These are phyloP conservation scores for Napeogenes sylphis DNA, from an alignment of 2,888 invertebrate genomes.

Conservation along the genomic window DNA sequence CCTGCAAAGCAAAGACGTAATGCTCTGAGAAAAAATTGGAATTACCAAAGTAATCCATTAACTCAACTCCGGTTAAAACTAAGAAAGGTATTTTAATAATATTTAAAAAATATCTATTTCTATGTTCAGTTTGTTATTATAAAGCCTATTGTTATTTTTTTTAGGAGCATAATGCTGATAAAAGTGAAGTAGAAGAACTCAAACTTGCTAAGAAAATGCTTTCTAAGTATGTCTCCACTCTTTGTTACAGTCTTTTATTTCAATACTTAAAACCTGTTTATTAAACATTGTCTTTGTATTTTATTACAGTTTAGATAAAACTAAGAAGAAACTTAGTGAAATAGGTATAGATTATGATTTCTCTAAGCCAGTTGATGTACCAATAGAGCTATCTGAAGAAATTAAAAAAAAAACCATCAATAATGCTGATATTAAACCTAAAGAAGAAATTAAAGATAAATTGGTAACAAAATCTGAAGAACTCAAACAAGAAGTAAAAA, in stretches of 20 bases:
- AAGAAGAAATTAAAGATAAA: conserved; percentile 17
- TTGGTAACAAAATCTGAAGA: conserved; percentile 28
- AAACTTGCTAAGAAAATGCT: conserved; percentile 59
- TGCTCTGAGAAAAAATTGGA: conserved; percentile 77
- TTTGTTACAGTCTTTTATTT: conserved; percentile 12
- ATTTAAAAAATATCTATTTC: background rate
- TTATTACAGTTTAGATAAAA: conserved; percentile 62
- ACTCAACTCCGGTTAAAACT: conserved; percentile 56
- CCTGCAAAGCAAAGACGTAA: conserved; percentile 79
- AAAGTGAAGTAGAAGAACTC: conserved; percentile 55
- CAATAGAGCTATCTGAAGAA: conserved; percentile 45
- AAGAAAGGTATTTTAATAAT: conserved; percentile 47
- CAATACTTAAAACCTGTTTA: background rate
- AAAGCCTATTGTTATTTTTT: conserved; percentile 29
- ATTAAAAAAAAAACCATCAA: conserved; percentile 20
- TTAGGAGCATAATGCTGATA: conserved; percentile 59
- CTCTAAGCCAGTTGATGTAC: conserved; percentile 71
- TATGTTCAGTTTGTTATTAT: conserved; percentile 5
- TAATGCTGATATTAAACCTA: conserved; percentile 23
- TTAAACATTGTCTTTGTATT: background rate
- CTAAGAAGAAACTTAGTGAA: conserved; percentile 63
- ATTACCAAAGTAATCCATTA: conserved; percentile 64
- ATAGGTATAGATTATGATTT: conserved; percentile 75
- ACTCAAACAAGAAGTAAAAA: conserved; percentile 33
- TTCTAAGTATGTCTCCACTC: conserved; percentile 46